A percentile compares a stretch with the other conserved stretches of the same genome.
Conservation (phyloP, 2,113 vertebrate species). For the Xerus inauris region DNA sequence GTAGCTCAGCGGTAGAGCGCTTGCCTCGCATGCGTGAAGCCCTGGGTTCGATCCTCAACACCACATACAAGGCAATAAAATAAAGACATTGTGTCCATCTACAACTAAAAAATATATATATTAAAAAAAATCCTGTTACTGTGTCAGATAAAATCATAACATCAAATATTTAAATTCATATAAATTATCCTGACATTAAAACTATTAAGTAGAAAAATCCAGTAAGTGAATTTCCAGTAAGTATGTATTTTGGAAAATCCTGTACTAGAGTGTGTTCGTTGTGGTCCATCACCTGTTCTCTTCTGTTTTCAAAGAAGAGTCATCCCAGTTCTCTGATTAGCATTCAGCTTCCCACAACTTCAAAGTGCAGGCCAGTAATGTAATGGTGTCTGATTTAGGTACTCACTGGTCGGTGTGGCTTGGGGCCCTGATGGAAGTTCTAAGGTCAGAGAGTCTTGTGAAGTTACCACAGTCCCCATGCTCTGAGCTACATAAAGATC, state of each 20-base stretch:
- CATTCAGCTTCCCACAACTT: slow-evolving; percentile 52
- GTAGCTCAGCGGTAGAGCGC: no score
- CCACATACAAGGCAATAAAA: no score
- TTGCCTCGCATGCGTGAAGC: no score
- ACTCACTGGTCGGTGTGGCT: background rate
- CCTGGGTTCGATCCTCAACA: no score
- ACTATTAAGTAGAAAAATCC: background rate
- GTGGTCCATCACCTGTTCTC: background rate
- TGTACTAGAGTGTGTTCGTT: background rate
- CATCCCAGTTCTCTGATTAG: slow-evolving; percentile 34
- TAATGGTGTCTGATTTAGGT: background rate
- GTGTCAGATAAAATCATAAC: background rate
- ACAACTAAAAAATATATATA: no score
- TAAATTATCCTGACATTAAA: background rate
- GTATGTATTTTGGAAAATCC: slow-evolving; percentile 55
- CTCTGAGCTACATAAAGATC: slow-evolving; percentile 1
- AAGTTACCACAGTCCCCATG: background rate
- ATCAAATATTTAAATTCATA: slow-evolving; percentile 40
- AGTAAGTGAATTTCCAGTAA: slow-evolving; percentile 14
- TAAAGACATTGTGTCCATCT: no score
- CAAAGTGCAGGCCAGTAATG: background rate
- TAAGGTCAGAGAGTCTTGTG: slow-evolving; percentile 21
- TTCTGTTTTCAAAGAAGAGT: slow-evolving; percentile 38
- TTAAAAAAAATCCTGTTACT: background rate
- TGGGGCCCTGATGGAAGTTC: background rate